Evolutionary conservation across 2,113 vertebrate species (phyloP).

Genomic region (Onychostoma macrolepis): DNA sequence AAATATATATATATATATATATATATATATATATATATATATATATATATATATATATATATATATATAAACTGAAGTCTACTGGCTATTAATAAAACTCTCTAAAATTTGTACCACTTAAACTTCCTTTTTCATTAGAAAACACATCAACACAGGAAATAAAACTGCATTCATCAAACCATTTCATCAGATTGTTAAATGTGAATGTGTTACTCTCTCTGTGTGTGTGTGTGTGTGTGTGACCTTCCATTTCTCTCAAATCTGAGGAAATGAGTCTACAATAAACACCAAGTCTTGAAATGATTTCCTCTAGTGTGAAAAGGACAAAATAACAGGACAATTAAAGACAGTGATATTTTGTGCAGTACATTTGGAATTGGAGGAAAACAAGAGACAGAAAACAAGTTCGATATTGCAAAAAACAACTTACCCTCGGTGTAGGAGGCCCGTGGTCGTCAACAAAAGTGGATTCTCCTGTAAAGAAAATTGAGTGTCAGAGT

Average conservation of each 20-base stretch:
- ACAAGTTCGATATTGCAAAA: background rate
- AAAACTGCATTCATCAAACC: background rate
- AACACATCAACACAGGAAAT: constrained; percentile 9
- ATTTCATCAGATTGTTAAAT: background rate
- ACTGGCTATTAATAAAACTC: background rate
- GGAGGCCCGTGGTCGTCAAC: constrained; percentile 91
- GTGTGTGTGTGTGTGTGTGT: background rate
- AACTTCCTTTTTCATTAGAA: background rate
- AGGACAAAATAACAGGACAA: constrained; percentile 20
- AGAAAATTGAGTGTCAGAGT: constrained; percentile 38
- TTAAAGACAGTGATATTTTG: background rate
- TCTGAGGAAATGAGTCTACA: constrained; percentile 4
- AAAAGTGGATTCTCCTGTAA: constrained; percentile 91
- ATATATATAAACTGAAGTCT: background rate
- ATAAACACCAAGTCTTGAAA: background rate
- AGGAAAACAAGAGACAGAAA: background rate
- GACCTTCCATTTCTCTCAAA: background rate
- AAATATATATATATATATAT: no score
- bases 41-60: no score
- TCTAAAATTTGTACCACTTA: background rate
- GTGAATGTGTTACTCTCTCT: background rate
- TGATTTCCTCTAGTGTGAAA: background rate
- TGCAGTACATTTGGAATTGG: background rate
- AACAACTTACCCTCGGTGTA: constrained; percentile 82
- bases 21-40: no score